Percentiles rank a stretch among this genome's conserved stretches.
These are phyloP conservation scores for Trichosurus vulpecula DNA, from an alignment of 2,797 vertebrate genomes.

Conservation along the genomic window DNA sequence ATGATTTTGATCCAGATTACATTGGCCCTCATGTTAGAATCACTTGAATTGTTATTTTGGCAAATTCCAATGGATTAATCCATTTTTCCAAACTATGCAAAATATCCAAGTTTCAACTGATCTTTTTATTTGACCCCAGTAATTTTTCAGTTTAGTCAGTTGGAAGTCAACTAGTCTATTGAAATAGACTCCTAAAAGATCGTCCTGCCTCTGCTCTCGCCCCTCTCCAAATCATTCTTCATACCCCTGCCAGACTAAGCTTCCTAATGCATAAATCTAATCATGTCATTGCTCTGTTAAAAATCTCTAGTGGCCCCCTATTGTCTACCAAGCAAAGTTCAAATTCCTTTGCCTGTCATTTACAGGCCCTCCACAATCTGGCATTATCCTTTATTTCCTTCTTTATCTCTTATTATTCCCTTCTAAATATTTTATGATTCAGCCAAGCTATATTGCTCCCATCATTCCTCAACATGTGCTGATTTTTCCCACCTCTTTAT, in stretches of 20 bases:
- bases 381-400: neutral
- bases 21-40: constrained; percentile 71
- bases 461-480: neutral
- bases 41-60: constrained; percentile 66
- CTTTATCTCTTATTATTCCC: neutral
- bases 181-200: neutral
- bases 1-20: constrained; percentile 73
- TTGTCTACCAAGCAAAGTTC: neutral
- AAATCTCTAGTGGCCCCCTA: neutral
- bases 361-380: neutral
- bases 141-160: constrained; percentile 21
- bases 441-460: neutral
- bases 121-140: constrained; percentile 49
- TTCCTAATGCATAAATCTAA: constrained; percentile 1
- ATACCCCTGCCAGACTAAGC: neutral
- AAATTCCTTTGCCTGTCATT: neutral
- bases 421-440: neutral
- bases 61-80: constrained; percentile 68
- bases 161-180: constrained; percentile 10
- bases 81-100: constrained; percentile 60
- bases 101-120: constrained; percentile 47
- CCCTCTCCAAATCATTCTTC: neutral
- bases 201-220: neutral
- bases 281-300: neutral
- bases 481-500: neutral